Conservation (phyloP, 2,888 invertebrate species). For the Glyphotaelius pellucidus region DNA sequence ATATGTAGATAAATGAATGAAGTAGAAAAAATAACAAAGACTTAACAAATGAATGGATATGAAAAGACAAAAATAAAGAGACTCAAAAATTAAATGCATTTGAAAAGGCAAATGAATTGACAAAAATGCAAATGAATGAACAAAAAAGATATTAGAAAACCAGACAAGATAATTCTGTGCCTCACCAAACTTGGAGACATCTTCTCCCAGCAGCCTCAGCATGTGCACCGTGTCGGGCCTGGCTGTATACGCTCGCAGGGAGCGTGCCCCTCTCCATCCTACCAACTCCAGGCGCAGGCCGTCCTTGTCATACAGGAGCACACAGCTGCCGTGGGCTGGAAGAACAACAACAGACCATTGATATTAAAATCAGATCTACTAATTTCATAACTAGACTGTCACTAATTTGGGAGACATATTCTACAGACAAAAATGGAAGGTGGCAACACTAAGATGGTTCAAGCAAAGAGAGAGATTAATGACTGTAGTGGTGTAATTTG, state of each 20-base stretch:
- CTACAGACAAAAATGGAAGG: no score
- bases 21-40: no score
- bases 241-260: constrained; percentile 92
- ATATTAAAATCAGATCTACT: not conserved
- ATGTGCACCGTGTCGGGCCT: constrained; percentile 91
- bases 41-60: no score
- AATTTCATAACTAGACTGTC: not conserved
- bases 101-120: no score
- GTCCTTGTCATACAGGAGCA: constrained; percentile 80
- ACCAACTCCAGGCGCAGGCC: constrained; percentile 83
- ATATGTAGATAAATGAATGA: no score
- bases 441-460: no score
- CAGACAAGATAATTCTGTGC: not conserved
- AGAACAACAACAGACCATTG: constrained; percentile 40
- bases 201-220: constrained; percentile 89
- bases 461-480: no score
- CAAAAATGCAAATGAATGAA: no score
- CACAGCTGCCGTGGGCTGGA: constrained; percentile 85
- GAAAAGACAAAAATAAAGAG: no score
- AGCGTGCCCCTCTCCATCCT: constrained; percentile 94
- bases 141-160: not conserved
- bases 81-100: no score
- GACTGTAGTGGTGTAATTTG: no score
- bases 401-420: no score
- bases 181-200: constrained; percentile 90